Evolutionary conservation across 2,113 vertebrate genomes (phyloP).

Genomic region (Struthidea cinerea): DNA sequence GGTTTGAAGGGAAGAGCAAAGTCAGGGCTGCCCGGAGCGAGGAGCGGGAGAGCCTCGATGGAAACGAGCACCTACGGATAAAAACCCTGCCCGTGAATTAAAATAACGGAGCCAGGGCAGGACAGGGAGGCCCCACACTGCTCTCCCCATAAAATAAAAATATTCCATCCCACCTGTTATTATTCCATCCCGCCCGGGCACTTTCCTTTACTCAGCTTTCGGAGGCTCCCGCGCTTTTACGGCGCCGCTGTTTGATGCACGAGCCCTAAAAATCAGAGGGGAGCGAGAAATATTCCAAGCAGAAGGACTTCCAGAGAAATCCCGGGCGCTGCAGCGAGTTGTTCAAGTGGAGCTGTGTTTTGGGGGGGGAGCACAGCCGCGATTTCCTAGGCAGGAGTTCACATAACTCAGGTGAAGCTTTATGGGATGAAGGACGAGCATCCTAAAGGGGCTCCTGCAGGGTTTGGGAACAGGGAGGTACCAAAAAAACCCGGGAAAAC

Average conservation of each 20-base stretch:
- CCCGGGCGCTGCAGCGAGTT: background rate
- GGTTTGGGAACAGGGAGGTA: background rate
- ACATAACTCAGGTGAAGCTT: background rate
- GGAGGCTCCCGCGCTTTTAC: background rate
- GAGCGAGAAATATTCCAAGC: background rate
- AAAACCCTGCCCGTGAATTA: background rate
- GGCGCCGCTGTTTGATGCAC: background rate
- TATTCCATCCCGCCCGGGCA: background rate
- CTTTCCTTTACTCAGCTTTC: background rate
- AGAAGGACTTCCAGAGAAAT: background rate
- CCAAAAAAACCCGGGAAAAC: too few relatives aligned
- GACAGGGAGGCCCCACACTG: too few relatives aligned
- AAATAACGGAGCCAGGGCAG: background rate
- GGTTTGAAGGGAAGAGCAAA: background rate
- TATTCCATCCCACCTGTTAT: background rate
- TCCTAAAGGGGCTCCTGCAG: background rate
- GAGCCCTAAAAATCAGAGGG: background rate
- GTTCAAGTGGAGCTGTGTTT: background rate
- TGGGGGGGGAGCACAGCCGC: background rate
- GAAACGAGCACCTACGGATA: fast-evolving
- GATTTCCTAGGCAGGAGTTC: background rate
- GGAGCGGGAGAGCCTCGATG: background rate
- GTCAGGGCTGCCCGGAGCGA: background rate
- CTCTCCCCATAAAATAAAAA: background rate
- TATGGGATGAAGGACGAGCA: background rate